Evolutionary conservation across 2,797 vertebrate genomes (phyloP).

Genomic region (Siniperca obscura): DNA sequence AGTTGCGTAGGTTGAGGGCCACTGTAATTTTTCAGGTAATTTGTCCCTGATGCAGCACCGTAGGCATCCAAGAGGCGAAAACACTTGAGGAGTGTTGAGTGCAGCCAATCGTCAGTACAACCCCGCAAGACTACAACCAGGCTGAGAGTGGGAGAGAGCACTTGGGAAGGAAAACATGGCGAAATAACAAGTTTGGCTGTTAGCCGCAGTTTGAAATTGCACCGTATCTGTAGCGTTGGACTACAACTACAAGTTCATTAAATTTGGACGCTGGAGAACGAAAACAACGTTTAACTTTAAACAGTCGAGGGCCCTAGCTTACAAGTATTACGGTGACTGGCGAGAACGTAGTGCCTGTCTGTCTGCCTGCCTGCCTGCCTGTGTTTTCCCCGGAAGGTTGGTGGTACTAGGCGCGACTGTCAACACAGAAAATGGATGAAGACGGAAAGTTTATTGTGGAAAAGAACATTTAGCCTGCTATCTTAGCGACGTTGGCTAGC

Average conservation of each 20-base stretch:
- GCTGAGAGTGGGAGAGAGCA: conserved; percentile 69
- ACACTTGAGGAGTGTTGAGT: conserved; percentile 75
- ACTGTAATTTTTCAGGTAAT: conserved; percentile 55
- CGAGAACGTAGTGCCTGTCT: conserved; percentile 44
- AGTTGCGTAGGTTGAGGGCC: conserved; percentile 44
- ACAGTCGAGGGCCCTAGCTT: conserved; percentile 46
- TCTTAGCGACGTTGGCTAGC: conserved; percentile 61
- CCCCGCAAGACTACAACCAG: conserved; percentile 59
- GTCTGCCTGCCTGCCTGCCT: conserved; percentile 34
- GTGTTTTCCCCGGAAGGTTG: conserved; percentile 76
- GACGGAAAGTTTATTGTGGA: conserved; percentile 75
- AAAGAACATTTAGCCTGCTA: conserved; percentile 54
- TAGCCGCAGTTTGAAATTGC: conserved; percentile 53
- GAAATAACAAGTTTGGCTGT: conserved; percentile 78
- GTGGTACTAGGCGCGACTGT: conserved; percentile 81
- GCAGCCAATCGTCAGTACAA: conserved; percentile 71
- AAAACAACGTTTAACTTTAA: conserved; percentile 52
- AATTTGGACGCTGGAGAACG: conserved; percentile 39
- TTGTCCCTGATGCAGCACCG: conserved; percentile 84
- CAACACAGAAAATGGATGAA: conserved; percentile 77
- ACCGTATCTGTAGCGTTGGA: conserved; percentile 38
- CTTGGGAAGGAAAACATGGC: conserved; percentile 81
- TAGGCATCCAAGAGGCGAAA: conserved; percentile 70
- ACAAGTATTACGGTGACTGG: conserved; percentile 59
- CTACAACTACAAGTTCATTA: conserved; percentile 24